A percentile compares a stretch with the other conserved stretches of the same genome.
phyloP scores from a whole-genome alignment of 2,113 vertebrate genomes.

The cattle (Bos taurus) region ARS-UCD2.0 NC_037348.1:52773001-52773500 shows the following conservation, averaged over 20 bases:
- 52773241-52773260: neutral
- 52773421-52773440: neutral
- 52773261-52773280: neutral
- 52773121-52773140: neutral
- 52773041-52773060: too few relatives aligned
- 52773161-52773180: neutral
- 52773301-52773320: neutral
- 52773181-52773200: neutral
- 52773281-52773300: accelerated
- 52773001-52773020: neutral
- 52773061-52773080: neutral
- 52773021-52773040: neutral
- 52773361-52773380: neutral
- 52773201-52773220: neutral
- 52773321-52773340: neutral
- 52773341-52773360: neutral
- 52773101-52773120: neutral
- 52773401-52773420: neutral
- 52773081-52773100: neutral
- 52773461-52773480: neutral
- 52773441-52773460: neutral
- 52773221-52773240: neutral
- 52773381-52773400: neutral
- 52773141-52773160: neutral
- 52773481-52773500: neutral